Evolutionary conservation across 2,113 vertebrate genomes (phyloP).

Genomic region (Anser brachyrhynchus): DNA sequence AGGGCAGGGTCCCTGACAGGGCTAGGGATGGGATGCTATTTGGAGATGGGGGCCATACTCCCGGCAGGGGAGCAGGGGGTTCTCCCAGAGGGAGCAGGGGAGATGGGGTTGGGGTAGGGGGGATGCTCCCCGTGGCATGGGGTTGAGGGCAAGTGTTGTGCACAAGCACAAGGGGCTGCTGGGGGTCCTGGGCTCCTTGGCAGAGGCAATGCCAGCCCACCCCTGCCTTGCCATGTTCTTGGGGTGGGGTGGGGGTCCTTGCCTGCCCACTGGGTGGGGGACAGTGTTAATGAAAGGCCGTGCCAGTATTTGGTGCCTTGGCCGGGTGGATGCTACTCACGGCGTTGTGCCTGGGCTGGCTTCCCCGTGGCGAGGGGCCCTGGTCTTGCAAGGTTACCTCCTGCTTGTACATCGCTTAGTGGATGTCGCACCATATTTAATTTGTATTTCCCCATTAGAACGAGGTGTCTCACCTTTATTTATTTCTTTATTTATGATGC

Average conservation of each 20-base stretch:
- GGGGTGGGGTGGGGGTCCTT: slow-evolving; percentile 25
- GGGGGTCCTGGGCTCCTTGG: too few relatives aligned
- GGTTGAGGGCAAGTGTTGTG: too few relatives aligned
- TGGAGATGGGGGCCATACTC: not conserved
- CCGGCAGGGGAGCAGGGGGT: not conserved
- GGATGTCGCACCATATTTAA: slow-evolving; percentile 47
- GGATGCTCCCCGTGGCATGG: too few relatives aligned
- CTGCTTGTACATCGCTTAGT: slow-evolving; percentile 69
- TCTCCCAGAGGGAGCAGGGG: too few relatives aligned
- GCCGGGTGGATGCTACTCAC: not conserved
- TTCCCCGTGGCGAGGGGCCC: slow-evolving; percentile 20
- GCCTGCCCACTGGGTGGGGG: slow-evolving; percentile 4
- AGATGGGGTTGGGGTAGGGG: too few relatives aligned
- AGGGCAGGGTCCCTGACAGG: not conserved
- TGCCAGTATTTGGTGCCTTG: slow-evolving; percentile 46
- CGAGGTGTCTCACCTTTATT: slow-evolving; percentile 76
- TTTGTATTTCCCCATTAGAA: slow-evolving; percentile 67
- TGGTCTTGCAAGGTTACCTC: slow-evolving; percentile 48
- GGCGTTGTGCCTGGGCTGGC: slow-evolving; percentile 51
- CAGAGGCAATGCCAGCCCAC: too few relatives aligned
- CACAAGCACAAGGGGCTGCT: too few relatives aligned
- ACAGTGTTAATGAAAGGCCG: slow-evolving; percentile 49
- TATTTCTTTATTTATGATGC: slow-evolving; percentile 89
- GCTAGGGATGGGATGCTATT: not conserved
- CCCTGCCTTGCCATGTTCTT: not conserved